These are phyloP conservation scores for Cyphomyrus discorhynchus DNA, from an alignment of 2,113 vertebrate species.

Conservation along the genomic window DNA sequence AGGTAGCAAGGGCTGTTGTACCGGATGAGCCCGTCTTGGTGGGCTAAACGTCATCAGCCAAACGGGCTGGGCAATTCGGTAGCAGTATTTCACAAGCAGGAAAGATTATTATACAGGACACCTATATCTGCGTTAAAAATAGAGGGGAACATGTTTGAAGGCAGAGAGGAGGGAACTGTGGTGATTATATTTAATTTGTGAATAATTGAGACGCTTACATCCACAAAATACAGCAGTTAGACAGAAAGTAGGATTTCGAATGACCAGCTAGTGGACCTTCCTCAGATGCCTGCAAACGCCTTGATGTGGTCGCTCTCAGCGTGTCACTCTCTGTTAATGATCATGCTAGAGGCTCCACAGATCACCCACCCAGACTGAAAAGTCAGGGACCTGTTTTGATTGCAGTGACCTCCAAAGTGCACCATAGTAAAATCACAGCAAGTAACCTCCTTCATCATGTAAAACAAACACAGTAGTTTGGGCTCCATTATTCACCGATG, in stretches of 20 bases:
- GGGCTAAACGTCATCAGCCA: constrained; percentile 31
- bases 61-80: background rate
- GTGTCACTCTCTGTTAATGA: background rate
- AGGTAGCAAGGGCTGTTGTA: constrained; percentile 35
- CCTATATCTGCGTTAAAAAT: background rate
- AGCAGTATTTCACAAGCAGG: background rate
- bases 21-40: constrained; percentile 36
- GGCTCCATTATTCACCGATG: background rate
- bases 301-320: too few species aligned
- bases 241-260: background rate
- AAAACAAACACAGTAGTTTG: background rate
- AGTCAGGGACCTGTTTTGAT: constrained; percentile 10
- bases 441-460: background rate
- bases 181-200: background rate
- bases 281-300: background rate
- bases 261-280: background rate
- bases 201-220: background rate
- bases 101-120: background rate
- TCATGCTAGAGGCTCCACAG: background rate
- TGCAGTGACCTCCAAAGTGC: background rate
- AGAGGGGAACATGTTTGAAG: background rate
- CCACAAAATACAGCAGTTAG: background rate
- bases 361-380: background rate
- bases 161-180: background rate
- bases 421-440: background rate